Evolutionary conservation across 2,888 invertebrate genomes (phyloP), one percentile per base, ranked within the genome.

Genomic region (Macaria notata): DNA sequence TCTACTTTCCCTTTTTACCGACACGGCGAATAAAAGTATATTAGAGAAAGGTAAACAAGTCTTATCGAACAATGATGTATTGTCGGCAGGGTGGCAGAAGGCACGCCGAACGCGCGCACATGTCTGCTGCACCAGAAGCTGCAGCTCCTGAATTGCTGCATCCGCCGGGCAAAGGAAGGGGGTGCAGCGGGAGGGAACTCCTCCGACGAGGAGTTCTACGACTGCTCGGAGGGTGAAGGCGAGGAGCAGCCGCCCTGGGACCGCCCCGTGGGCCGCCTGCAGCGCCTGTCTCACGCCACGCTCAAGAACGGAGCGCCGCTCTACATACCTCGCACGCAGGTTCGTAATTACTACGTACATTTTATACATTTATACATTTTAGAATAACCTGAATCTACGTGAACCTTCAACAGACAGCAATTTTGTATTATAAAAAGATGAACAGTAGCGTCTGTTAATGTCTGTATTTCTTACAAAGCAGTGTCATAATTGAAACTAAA

Each of bases 101-200:
- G 97, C 8, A 93, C 94, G 68, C 98, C 98, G 0, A 98, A 98
- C 82, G 94, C 96, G 44, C 94, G 97, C 58, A 96, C 97, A 5
- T 98, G 98, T 79, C 92, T 99, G 45, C 92, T 99, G 9, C 96
- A 99, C 85, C 98, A 99, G 86, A 99, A 99, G 81, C 93, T 99
- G 44, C 98, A 98, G 89, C 94, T 96, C 92, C 84, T 96, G 42
- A 96, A 96, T 75, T 94, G 95, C 75, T 96, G 96, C 81, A 95
- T 96, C 66, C 93, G 93, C 61, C 92, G 95, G 83, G 71, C 92
- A 86, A 43, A 68, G 31, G 86, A 83, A 42, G 93, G 94, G 66
- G 82, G 76, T 1, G 81, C 76, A 9, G 73, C 66, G 5, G 79
- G 80, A 33, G 78, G 76, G 7, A 80, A 84, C 68, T 83, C 86